phyloP scores from a whole-genome alignment of 2,113 vertebrate genomes.

The Gallinago paraguaiae region DNA sequence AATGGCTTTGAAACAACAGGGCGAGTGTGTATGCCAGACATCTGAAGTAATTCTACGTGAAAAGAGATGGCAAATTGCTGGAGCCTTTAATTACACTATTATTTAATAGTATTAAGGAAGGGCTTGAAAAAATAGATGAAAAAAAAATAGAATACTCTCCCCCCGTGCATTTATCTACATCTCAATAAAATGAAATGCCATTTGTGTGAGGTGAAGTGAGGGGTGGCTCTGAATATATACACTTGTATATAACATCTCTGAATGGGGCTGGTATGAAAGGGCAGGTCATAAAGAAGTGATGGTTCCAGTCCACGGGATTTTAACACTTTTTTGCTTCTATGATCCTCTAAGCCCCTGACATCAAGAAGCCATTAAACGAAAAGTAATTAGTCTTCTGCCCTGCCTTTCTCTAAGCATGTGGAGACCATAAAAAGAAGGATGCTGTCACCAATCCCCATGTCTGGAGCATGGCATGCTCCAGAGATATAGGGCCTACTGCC shows the following conservation, averaged over 20 bases:
- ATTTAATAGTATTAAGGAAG: slow-evolving; percentile 22
- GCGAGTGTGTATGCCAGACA: slow-evolving; percentile 46
- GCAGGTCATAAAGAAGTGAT: background rate
- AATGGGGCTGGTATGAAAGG: background rate
- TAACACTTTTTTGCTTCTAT: slow-evolving; percentile 5
- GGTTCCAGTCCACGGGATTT: slow-evolving; percentile 4
- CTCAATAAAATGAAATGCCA: background rate
- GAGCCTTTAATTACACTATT: slow-evolving; percentile 67
- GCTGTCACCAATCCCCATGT: background rate
- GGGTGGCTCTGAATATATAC: background rate
- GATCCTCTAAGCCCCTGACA: background rate
- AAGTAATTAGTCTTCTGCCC: background rate
- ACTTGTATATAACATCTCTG: background rate
- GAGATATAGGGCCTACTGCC: background rate
- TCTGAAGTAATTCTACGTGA: slow-evolving; percentile 52
- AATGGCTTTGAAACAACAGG: slow-evolving; percentile 73
- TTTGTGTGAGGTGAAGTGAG: background rate
- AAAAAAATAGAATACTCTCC: background rate
- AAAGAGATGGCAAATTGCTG: slow-evolving; percentile 62
- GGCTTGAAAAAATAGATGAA: background rate
- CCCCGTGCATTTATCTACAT: background rate
- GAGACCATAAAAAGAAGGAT: background rate
- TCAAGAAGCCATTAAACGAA: background rate
- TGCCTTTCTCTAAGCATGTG: background rate
- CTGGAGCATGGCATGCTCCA: background rate